These are phyloP conservation scores for Blomia tropicalis DNA, from an alignment of 2,888 invertebrate species.

Conservation along the genomic window DNA sequence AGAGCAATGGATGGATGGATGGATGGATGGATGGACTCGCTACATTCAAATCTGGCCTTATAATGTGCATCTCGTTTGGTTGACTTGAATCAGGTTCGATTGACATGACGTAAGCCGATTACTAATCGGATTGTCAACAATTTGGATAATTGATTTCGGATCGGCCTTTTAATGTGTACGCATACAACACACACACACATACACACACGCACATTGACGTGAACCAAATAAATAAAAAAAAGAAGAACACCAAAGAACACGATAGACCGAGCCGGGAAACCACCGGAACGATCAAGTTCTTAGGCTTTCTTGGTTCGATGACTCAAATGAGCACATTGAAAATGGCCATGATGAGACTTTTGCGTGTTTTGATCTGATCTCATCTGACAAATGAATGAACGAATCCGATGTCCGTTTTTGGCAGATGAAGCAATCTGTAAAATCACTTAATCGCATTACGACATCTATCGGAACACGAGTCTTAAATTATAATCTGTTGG, in stretches of 20 bases:
- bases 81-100: too few species aligned
- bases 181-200: not conserved
- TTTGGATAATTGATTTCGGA: slow-evolving; percentile 14
- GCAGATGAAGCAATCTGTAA: too few species aligned
- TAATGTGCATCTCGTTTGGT: too few species aligned
- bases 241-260: too few species aligned
- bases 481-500: not conserved
- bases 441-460: not conserved
- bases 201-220: not conserved
- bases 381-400: too few species aligned
- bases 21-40: not conserved
- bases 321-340: not conserved
- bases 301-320: too few species aligned
- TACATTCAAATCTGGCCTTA: too few species aligned
- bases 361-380: not conserved
- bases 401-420: too few species aligned
- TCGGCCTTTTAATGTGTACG: not conserved
- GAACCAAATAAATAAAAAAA: not conserved
- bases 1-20: not conserved
- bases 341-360: not conserved
- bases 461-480: not conserved
- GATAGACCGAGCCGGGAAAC: not conserved
- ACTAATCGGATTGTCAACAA: slow-evolving; percentile 6
- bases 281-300: too few species aligned
- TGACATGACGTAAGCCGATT: slow-evolving; percentile 15